phyloP scores from a whole-genome alignment of 2,888 invertebrate genomes.

The Crioceris asparagi region DNA sequence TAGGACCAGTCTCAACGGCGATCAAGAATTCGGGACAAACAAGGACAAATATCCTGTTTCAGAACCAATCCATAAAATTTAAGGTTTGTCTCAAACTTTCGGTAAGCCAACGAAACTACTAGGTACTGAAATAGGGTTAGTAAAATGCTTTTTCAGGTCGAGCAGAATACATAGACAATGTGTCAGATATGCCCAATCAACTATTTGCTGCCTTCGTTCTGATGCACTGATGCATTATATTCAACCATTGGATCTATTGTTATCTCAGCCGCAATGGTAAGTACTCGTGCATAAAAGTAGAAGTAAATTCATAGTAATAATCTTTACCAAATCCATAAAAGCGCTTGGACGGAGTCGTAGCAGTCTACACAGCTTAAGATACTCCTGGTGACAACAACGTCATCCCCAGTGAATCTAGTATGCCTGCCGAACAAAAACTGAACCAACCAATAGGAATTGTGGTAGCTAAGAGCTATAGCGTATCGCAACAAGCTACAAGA shows the following conservation, averaged over 20 bases:
- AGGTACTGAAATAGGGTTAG: no score
- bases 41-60: conserved; percentile 51
- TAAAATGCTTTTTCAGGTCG: conserved; percentile 57
- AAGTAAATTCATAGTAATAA: no score
- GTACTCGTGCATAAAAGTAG: conserved; percentile 43
- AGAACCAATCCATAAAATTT: conserved; percentile 52
- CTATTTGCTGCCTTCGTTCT: conserved; percentile 61
- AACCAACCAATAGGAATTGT: conserved; percentile 69
- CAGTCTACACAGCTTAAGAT: conserved; percentile 53
- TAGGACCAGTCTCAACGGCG: conserved; percentile 47
- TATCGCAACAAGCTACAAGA: conserved; percentile 49
- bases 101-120: no score
- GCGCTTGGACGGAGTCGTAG: conserved; percentile 55
- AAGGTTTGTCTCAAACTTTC: conserved; percentile 48
- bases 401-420: conserved; percentile 29
- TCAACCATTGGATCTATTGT: conserved; percentile 54
- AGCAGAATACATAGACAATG: conserved; percentile 66
- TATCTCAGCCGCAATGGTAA: conserved; percentile 54
- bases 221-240: conserved; percentile 41
- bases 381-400: conserved; percentile 60
- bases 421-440: conserved; percentile 39
- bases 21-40: conserved; percentile 48
- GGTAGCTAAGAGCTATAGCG: conserved; percentile 49
- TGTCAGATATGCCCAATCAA: conserved; percentile 53
- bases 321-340: no score